phyloP scores from a whole-genome alignment of 2,797 vertebrate genomes.

The Pachyuromys duprasi region DNA sequence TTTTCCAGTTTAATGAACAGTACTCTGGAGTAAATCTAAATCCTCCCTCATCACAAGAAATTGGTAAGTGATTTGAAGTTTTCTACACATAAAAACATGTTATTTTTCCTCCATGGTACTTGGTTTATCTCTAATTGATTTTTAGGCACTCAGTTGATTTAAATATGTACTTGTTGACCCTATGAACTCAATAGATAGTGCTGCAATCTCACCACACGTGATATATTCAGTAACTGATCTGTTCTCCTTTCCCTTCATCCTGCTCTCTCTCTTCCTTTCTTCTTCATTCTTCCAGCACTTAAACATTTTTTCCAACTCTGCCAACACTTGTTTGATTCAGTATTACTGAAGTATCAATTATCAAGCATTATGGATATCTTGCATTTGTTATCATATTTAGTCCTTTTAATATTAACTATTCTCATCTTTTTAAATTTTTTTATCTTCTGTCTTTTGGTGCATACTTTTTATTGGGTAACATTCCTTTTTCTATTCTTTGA shows the following conservation, averaged over 20 bases:
- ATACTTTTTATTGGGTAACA: slow-evolving; percentile 28
- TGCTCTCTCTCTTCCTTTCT: neutral
- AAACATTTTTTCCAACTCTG: neutral
- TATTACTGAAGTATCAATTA: slow-evolving; percentile 25
- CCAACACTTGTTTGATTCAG: neutral
- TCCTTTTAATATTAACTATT: slow-evolving; percentile 15
- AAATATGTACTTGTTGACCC: neutral
- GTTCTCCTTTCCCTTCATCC: neutral
- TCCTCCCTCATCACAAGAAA: slow-evolving; percentile 84
- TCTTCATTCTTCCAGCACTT: neutral
- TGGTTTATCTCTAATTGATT: slow-evolving; percentile 39
- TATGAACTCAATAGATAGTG: neutral
- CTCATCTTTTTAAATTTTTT: slow-evolving; percentile 8
- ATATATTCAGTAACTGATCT: neutral
- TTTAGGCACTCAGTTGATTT: neutral
- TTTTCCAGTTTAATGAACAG: slow-evolving; percentile 85
- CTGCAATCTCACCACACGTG: neutral
- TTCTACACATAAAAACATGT: slow-evolving; percentile 36
- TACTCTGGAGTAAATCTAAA: slow-evolving; percentile 82
- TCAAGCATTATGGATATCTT: neutral
- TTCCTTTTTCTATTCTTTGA: slow-evolving; percentile 30
- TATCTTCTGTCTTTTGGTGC: neutral
- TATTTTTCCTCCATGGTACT: neutral
- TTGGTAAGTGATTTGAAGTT: slow-evolving; percentile 86
- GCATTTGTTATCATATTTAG: slow-evolving; percentile 3